Conservation (phyloP, 1,140 invertebrate species). For the Tetramorium alpestre region DNA sequence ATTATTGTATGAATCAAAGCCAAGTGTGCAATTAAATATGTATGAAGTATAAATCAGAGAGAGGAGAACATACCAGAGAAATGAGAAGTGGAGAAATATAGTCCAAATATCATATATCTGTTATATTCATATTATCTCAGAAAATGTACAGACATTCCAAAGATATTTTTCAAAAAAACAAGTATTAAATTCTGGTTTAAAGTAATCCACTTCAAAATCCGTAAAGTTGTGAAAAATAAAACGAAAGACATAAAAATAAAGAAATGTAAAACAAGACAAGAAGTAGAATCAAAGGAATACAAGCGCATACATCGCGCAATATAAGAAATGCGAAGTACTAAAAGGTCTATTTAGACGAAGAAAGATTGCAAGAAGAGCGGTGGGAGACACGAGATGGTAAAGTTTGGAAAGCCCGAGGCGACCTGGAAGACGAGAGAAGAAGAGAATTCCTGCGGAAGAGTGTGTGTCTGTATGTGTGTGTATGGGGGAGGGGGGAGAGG, state of each 20-base stretch:
- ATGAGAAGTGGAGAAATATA: background rate
- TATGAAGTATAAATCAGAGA: background rate
- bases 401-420: slow-evolving; percentile 74
- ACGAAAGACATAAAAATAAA: background rate
- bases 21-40: background rate
- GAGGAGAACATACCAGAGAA: background rate
- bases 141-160: background rate
- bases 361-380: slow-evolving; percentile 31
- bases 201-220: background rate
- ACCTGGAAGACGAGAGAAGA: slow-evolving; percentile 62
- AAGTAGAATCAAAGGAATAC: background rate
- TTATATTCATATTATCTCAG: background rate
- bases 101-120: no score
- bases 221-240: background rate
- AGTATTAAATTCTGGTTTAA: background rate
- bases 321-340: slow-evolving; percentile 52
- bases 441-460: slow-evolving; percentile 66
- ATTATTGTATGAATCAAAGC: background rate
- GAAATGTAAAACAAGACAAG: background rate
- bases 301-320: background rate
- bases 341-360: slow-evolving; percentile 50
- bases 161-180: background rate
- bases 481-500: background rate
- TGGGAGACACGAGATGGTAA: slow-evolving; percentile 65
- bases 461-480: no score